Evolutionary conservation across 1,140 invertebrate genomes (phyloP).

Genomic region (Drosophila novamexicana): DNA sequence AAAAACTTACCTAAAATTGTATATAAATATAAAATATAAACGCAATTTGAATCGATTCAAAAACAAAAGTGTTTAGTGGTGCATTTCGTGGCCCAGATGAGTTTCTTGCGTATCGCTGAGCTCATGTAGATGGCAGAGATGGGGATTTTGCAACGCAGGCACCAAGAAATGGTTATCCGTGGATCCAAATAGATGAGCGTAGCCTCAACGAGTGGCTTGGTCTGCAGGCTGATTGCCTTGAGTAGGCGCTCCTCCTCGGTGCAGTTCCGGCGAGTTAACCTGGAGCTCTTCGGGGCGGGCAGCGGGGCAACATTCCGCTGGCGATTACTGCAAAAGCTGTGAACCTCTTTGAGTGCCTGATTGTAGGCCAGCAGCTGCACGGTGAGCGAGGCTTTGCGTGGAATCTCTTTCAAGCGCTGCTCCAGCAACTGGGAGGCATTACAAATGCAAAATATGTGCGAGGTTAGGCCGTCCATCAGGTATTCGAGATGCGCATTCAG

Average conservation of each 20-base stretch:
- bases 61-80: constrained; percentile 8
- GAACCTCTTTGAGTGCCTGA: background rate
- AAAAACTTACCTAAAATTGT: background rate
- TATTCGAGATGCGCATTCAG: constrained; percentile 1
- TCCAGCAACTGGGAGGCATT: constrained; percentile 12
- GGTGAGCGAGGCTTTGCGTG: background rate
- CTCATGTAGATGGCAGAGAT: constrained; percentile 1
- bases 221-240: background rate
- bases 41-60: background rate
- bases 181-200: constrained; percentile 19
- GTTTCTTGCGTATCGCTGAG: background rate
- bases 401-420: background rate
- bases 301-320: background rate
- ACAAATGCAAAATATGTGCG: constrained; percentile 16
- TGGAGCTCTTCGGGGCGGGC: background rate
- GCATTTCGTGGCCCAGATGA: constrained; percentile 9
- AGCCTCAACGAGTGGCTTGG: background rate
- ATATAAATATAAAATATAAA: background rate
- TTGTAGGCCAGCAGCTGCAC: constrained; percentile 1
- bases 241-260: background rate
- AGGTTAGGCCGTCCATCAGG: constrained; percentile 15
- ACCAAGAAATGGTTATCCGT: constrained; percentile 21
- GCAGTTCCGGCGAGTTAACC: background rate
- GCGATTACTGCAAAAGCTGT: background rate
- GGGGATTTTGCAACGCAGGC: constrained; percentile 3